Evolutionary conservation across 2,113 vertebrate species (phyloP).

Genomic region (Ictalurus furcatus): DNA sequence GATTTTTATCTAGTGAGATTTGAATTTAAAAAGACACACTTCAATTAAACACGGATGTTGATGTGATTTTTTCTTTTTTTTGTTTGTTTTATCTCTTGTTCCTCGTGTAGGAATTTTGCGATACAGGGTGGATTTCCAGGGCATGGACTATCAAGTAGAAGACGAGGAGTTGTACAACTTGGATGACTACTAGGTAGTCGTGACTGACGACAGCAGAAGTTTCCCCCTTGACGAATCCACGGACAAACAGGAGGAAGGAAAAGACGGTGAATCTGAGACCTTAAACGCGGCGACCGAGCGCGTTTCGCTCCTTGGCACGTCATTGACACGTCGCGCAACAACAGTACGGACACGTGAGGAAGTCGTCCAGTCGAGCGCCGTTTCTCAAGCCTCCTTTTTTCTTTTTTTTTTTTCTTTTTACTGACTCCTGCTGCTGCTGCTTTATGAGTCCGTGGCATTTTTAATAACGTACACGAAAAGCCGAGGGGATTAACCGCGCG

Average conservation of each 20-base stretch:
- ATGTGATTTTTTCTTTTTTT: neutral
- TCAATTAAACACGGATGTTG: neutral
- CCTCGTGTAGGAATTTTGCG: slow-evolving; percentile 87
- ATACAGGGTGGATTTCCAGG: slow-evolving; percentile 99
- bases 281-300: slow-evolving; percentile 74
- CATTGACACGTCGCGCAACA: slow-evolving; percentile 38
- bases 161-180: slow-evolving; percentile 99
- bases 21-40: too few species aligned
- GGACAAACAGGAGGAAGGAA: slow-evolving; percentile 25
- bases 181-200: slow-evolving; percentile 99
- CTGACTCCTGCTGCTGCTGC: slow-evolving; percentile 45
- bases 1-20: neutral
- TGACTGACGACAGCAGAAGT: slow-evolving; percentile 69
- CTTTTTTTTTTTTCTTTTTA: slow-evolving; percentile 27
- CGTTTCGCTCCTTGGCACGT: slow-evolving; percentile 34
- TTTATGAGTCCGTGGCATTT: slow-evolving; percentile 50
- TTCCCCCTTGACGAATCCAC: slow-evolving; percentile 21
- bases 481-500: slow-evolving; percentile 73
- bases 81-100: neutral
- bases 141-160: slow-evolving; percentile 99
- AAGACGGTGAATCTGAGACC: slow-evolving; percentile 60
- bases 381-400: slow-evolving; percentile 7
- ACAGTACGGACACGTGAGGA: slow-evolving; percentile 29
- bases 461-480: slow-evolving; percentile 68
- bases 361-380: neutral